Evolutionary conservation across 2,888 invertebrate species (phyloP), one percentile per base, ranked within the genome.

Genomic region (Tryphoninae sp.): DNA sequence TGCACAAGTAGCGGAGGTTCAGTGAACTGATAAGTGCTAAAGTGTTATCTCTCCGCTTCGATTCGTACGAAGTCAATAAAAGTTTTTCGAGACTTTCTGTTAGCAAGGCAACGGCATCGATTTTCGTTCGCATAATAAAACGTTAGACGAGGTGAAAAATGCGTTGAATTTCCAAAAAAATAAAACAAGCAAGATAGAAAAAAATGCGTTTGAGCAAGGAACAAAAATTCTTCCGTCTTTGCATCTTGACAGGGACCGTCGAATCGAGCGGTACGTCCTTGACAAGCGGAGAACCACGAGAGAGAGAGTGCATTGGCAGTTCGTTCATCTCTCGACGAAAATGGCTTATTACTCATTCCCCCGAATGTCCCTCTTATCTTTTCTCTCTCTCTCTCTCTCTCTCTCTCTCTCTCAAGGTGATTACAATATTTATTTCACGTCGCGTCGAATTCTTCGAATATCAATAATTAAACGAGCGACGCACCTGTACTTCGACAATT

Each of bases 291-390:
- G 62, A 62, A 62, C 19, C 16, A 26, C 49, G 40, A 73, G 45
- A 23, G 62, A 23, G 62, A 42, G 23, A 62, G 51, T 51, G 51
- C 51, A 13, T n/a, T 16, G 16, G 19, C 26, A 82, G 82, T 82
- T 82, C 79, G 79, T 82, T 82, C 72, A 79, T 79, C 77, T 77
- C 77, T 68, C 68, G 64, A 82, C 79, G 76, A 79, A 79, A 77
- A 82, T 42, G 68, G 40, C 64, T 62, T 62, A 33, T 82, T 82
- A 73, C 76, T 77, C 82, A 73, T 64, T 73, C 79, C 76, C 68
- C 76, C 76, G 79, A 82, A 82, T 82, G 68, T 59, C 6, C 51
- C 59, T 69, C 72, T 79, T 79, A 82, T 82, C 82, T 73, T 45
- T 23, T 22, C 72, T 64, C 77, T 53, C 58, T 26, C 26, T 51